Evolutionary conservation across 37 sponge, comb jelly and placozoan genomes (phyloP).

Genomic region (Haliclona indistincta): DNA sequence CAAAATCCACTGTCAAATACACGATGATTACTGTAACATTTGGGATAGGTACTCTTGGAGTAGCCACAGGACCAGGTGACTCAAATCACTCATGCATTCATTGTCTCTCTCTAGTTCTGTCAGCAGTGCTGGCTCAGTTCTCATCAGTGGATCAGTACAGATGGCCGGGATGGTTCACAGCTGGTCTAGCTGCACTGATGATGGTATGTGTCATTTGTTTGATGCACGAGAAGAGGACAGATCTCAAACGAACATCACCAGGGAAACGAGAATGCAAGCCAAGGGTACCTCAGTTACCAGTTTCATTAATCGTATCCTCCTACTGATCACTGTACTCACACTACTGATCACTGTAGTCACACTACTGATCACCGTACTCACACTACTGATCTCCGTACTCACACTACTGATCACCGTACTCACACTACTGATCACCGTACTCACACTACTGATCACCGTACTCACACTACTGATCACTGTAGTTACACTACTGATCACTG

Average conservation of each 20-base stretch:
- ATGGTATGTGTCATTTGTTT: background rate
- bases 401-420: too few species aligned
- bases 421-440: too few species aligned
- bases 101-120: slow-evolving; percentile 27
- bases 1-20: slow-evolving; percentile 50
- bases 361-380: too few species aligned
- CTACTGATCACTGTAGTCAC: too few species aligned
- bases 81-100: slow-evolving; percentile 26
- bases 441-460: too few species aligned
- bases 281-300: background rate
- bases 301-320: background rate
- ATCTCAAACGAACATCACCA: slow-evolving; percentile 54
- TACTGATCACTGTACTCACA: too few species aligned
- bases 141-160: slow-evolving; percentile 42
- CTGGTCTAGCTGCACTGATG: background rate
- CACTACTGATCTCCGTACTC: too few species aligned
- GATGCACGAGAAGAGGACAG: slow-evolving; percentile 31
- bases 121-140: slow-evolving; percentile 39
- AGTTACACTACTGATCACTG: too few species aligned
- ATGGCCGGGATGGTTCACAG: slow-evolving; percentile 52
- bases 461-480: too few species aligned
- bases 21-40: slow-evolving; percentile 27
- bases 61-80: slow-evolving; percentile 43
- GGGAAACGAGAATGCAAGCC: background rate
- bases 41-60: background rate